Base-by-base conservation (phyloP, 2,113 vertebrate genomes). In the Rousettus leschenaultii region DNA sequence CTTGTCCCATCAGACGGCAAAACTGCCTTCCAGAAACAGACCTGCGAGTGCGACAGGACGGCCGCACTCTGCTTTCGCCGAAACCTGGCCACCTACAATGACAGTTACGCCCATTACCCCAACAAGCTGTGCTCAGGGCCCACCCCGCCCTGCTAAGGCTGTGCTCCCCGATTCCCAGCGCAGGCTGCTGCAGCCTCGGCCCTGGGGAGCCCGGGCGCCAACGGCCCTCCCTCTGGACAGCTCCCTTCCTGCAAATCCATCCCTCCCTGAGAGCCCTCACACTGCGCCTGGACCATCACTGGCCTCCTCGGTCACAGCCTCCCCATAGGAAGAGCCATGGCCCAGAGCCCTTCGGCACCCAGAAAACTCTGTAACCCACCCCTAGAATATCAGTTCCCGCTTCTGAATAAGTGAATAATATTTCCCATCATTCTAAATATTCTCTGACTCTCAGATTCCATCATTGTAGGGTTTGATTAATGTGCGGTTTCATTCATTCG, bases 31-130 rank as follows among this genome's bases (percentile, higher is more conserved):
- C 95, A 98, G 26, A 96, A 0, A 11, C 0, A 0, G 65, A 77
- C 18, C 92, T 98, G 98, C 0, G n/a, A 92, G 0, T 98, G 98
- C 0, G 98, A 98, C 97, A 97, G 2, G 95, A 1, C 0, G 0
- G 98, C 96, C 0, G 98, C 89, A 0, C 95, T 98, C 48, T 98
- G 98, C 77, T 98, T 98, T 74, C 80, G 73, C 16, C 93, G 11
- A 35, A 2, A 88, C 3, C 71, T 89, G 71, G 0, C 1, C 11
- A 96, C 77, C 89, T 98, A 97, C 74, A 0, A 2, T 71, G 18
- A 4, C 21, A 68, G 33, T 45, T 97, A 98, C 0, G 21, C 5
- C 57, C 83, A 95, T 1, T 98, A 98, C 79, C 94, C 40, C 75
- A 91, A 95, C 0, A 13, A 1, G 7, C 83, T 71, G 22, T 98